Percentiles rank a stretch among this genome's conserved stretches.
Evolutionary conservation across 2,888 invertebrate genomes (phyloP).

Genomic region (Andricus quercusramuli): DNA sequence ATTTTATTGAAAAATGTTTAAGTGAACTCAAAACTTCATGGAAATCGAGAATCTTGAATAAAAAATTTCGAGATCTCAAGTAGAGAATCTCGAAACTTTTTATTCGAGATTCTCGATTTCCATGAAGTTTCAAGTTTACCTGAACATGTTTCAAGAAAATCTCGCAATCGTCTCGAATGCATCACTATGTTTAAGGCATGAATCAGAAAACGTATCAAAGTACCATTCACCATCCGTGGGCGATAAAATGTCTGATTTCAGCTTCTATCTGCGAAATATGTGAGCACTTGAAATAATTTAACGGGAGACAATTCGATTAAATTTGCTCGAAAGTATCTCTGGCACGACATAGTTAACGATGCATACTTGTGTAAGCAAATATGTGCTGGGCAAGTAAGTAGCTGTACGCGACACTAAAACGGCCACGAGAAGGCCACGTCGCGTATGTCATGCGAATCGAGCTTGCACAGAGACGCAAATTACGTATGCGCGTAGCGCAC

Average conservation of each 20-base stretch:
- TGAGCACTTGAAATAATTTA: slow-evolving; percentile 17
- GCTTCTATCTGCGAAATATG: background rate
- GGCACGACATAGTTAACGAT: slow-evolving; percentile 9
- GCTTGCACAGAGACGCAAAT: slow-evolving; percentile 35
- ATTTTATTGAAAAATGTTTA: no score
- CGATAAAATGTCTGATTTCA: background rate
- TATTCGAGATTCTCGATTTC: no score
- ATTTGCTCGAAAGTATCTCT: slow-evolving; percentile 27
- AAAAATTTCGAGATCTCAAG: no score
- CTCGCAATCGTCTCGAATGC: no score
- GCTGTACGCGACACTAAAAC: slow-evolving; percentile 23
- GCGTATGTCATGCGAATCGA: slow-evolving; percentile 38
- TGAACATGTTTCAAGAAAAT: no score
- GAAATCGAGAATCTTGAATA: no score
- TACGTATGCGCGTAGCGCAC: slow-evolving; percentile 28
- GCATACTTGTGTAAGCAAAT: slow-evolving; percentile 23
- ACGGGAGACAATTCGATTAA: slow-evolving; percentile 21
- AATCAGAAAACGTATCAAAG: background rate
- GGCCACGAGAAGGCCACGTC: slow-evolving; percentile 39
- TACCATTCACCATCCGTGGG: background rate
- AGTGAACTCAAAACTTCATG: no score
- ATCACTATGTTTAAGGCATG: background rate
- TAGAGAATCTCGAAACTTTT: no score
- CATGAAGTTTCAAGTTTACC: no score
- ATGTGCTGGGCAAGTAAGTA: background rate